These are phyloP conservation scores for Drosophila putrida DNA, from an alignment of 2,888 invertebrate species.

Conservation along the genomic window DNA sequence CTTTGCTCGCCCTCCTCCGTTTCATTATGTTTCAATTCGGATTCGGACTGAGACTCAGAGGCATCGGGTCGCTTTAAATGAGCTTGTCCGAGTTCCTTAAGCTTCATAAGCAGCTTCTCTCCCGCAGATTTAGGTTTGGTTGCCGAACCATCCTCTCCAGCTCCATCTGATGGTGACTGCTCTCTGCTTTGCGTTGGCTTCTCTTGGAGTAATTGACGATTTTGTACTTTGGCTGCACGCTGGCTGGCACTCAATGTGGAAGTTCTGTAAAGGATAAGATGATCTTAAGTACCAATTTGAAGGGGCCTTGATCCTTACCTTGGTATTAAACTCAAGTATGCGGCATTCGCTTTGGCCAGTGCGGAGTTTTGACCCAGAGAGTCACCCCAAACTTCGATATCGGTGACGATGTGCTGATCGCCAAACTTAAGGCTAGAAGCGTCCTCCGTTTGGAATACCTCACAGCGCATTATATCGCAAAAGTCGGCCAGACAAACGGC, in stretches of 20 bases:
- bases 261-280: conserved; percentile 64
- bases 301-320: conserved; percentile 59
- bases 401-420: conserved; percentile 90
- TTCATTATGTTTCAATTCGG: conserved; percentile 48
- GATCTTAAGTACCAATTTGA: too few relatives aligned
- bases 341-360: conserved; percentile 85
- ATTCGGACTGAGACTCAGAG: conserved; percentile 3
- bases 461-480: conserved; percentile 98
- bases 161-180: conserved; percentile 40
- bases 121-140: conserved; percentile 67
- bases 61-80: conserved; percentile 49
- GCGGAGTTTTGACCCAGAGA: conserved; percentile 87
- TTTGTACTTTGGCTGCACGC: conserved; percentile 84
- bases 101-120: conserved; percentile 66
- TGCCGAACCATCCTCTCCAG: conserved; percentile 60
- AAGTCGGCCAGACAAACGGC: conserved; percentile 97
- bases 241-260: conserved; percentile 84
- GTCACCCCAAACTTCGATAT: conserved; percentile 94
- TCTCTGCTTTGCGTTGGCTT: conserved; percentile 81
- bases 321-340: conserved; percentile 84
- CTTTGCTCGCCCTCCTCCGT: conserved; percentile 52
- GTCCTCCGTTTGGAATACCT: conserved; percentile 92
- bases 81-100: conserved; percentile 67
- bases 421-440: conserved; percentile 87
- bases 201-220: conserved; percentile 84